Conservation (phyloP, 2,113 vertebrate species). For the Lepus europaeus region DNA sequence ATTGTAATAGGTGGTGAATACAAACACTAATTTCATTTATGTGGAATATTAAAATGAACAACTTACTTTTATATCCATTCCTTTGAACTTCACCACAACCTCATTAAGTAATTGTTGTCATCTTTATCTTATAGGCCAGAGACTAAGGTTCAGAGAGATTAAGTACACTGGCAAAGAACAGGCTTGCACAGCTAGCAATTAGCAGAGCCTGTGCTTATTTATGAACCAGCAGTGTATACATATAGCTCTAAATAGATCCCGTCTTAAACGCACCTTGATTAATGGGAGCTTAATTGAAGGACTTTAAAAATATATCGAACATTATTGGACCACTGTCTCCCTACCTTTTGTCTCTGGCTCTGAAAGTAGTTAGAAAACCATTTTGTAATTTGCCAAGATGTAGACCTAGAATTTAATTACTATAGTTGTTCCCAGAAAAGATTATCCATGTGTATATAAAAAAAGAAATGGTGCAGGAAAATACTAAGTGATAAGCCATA, state of each 20-base stretch:
- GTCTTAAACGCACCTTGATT: conserved; percentile 40
- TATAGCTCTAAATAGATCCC: neutral
- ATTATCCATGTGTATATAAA: neutral
- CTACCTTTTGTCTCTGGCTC: neutral
- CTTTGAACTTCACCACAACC: conserved; percentile 27
- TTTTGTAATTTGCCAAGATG: conserved; percentile 38
- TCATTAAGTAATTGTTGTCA: conserved; percentile 46
- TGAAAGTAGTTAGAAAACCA: conserved; percentile 37
- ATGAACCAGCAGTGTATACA: neutral
- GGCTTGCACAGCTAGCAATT: conserved; percentile 25
- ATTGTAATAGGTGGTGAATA: neutral
- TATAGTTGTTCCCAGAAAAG: neutral
- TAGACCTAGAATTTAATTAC: conserved; percentile 1
- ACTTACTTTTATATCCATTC: neutral
- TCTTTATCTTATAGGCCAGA: conserved; percentile 50
- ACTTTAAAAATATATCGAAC: conserved; percentile 50
- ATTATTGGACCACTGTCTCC: neutral
- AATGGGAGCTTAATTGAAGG: conserved; percentile 41
- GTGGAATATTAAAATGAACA: conserved; percentile 34
- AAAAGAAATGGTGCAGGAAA: neutral
- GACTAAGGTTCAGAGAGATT: conserved; percentile 57
- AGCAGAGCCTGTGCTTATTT: conserved; percentile 17
- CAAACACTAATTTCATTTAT: conserved; percentile 46
- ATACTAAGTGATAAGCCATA: conserved; percentile 3
- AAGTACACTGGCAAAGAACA: neutral